phyloP scores from a whole-genome alignment of 2,797 vertebrate genomes.

The Chloroceryle inda region DNA sequence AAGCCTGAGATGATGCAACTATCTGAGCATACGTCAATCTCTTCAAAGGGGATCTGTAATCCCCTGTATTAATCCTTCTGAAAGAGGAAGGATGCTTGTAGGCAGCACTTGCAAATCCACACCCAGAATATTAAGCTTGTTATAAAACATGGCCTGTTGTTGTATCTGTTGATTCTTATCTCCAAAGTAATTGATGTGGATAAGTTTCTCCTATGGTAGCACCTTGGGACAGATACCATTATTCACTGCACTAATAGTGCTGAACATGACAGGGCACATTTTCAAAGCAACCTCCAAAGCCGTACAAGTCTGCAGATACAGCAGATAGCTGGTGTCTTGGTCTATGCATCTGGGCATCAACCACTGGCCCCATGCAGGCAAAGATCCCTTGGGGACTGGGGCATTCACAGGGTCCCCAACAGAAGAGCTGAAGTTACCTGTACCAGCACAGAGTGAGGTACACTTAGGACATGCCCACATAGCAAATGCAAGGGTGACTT shows the following conservation, averaged over 20 bases:
- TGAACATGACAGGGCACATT: neutral
- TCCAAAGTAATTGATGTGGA: neutral
- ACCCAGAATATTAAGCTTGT: conserved; percentile 10
- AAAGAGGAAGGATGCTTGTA: conserved; percentile 19
- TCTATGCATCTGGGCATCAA: accelerated
- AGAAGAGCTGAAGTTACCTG: neutral
- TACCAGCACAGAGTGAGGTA: neutral
- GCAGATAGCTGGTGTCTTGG: neutral
- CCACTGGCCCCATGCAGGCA: accelerated
- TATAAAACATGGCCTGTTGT: neutral
- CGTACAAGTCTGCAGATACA: neutral
- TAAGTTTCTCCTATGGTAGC: neutral
- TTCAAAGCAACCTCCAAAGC: neutral
- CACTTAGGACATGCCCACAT: neutral
- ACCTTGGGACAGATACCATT: neutral
- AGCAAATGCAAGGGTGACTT: neutral
- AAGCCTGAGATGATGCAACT: neutral
- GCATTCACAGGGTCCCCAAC: accelerated
- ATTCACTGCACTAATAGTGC: neutral
- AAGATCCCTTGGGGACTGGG: neutral
- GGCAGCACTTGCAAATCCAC: conserved; percentile 34
- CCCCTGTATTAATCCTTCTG: conserved; percentile 23
- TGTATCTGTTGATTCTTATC: neutral
- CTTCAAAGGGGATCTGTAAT: conserved; percentile 43
- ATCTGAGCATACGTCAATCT: neutral